phyloP scores from a whole-genome alignment of 2,888 invertebrate genomes.

The Ernsta delagoae region DNA sequence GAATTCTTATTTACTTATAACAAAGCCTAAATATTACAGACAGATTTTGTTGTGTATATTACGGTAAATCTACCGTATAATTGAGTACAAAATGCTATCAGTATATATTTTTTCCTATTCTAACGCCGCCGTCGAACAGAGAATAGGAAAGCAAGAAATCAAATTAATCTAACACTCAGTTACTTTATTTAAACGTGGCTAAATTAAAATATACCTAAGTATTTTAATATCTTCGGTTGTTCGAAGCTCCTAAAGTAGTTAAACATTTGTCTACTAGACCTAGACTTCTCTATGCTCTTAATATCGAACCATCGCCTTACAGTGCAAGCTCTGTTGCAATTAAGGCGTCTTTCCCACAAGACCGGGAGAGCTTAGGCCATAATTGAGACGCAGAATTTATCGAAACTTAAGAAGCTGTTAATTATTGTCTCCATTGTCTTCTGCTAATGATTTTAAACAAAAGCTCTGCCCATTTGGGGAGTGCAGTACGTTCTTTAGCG shows the following conservation, averaged over 20 bases:
- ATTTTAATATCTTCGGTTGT: no score
- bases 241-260: not conserved
- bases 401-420: constrained; percentile 43
- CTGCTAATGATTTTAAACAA: constrained; percentile 26
- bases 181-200: no score
- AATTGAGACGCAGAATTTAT: constrained; percentile 44
- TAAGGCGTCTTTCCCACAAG: constrained; percentile 27
- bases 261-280: not conserved
- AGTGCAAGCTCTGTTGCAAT: constrained; percentile 31
- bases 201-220: no score
- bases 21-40: not conserved
- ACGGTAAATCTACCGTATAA: no score
- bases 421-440: constrained; percentile 42
- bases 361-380: constrained; percentile 35
- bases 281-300: not conserved
- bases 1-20: not conserved
- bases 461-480: constrained; percentile 8
- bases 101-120: no score
- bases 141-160: no score
- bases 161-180: no score
- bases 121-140: no score
- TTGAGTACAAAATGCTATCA: not conserved
- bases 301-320: not conserved
- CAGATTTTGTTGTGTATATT: no score
- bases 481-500: constrained; percentile 6